Evolutionary conservation across 1,140 invertebrate genomes (phyloP).

Genomic region (Thaumatotibia leucotreta): DNA sequence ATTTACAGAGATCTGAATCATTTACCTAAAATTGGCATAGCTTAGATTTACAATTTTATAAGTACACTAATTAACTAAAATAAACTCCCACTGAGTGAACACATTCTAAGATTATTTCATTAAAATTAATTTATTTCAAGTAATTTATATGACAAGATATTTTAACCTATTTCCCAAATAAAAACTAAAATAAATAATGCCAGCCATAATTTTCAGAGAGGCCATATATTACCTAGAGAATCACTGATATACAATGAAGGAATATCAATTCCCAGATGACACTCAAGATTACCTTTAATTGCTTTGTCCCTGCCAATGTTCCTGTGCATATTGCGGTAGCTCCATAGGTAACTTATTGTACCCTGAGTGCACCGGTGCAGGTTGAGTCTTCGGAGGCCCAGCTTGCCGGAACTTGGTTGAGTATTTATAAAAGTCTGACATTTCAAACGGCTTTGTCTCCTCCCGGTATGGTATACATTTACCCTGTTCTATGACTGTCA

Average conservation of each 20-base stretch:
- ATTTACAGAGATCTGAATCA: neutral
- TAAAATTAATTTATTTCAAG: neutral
- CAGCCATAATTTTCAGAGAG: neutral
- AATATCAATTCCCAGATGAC: no score
- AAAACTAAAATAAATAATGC: conserved; percentile 18
- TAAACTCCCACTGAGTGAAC: conserved; percentile 3
- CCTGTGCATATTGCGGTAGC: conserved; percentile 53
- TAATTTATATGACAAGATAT: conserved; percentile 4
- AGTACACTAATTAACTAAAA: conserved; percentile 23
- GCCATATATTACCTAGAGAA: neutral
- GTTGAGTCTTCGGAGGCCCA: conserved; percentile 43
- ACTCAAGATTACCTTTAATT: conserved; percentile 26
- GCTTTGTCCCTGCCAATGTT: conserved; percentile 54
- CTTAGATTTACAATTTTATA: conserved; percentile 19
- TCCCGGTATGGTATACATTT: conserved; percentile 95
- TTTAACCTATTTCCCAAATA: neutral
- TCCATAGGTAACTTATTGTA: conserved; percentile 63
- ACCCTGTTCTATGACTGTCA: conserved; percentile 90
- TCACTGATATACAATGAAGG: neutral
- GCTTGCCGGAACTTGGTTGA: conserved; percentile 92
- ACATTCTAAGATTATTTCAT: neutral
- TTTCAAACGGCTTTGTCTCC: conserved; percentile 96
- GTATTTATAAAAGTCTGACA: conserved; percentile 98
- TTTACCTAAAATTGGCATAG: conserved; percentile 17
- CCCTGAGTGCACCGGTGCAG: conserved; percentile 39